Percentiles rank a stretch among this genome's conserved stretches.
These are phyloP conservation scores for Calypte anna DNA, from an alignment of 2,113 vertebrate species.

Conservation along the genomic window DNA sequence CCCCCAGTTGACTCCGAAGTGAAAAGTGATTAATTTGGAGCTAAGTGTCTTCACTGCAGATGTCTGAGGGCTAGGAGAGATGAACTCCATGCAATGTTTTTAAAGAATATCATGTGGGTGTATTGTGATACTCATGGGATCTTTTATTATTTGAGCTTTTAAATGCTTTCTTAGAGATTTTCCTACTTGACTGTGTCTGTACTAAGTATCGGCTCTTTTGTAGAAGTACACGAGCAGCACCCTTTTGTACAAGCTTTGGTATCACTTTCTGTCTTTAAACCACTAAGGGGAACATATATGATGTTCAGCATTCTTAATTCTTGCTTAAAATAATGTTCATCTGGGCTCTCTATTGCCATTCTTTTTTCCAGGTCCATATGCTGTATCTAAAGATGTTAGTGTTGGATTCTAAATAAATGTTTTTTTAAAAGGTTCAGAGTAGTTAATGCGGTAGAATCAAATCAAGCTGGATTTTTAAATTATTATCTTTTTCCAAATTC, in stretches of 20 bases:
- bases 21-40: not conserved
- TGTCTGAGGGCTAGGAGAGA: not conserved
- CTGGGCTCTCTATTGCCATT: not conserved
- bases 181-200: not conserved
- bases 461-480: not conserved
- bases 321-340: not conserved
- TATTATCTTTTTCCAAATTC: not conserved
- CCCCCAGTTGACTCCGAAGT: not conserved
- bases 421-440: not conserved
- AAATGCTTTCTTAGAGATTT: not conserved
- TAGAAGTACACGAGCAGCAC: not conserved
- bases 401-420: not conserved
- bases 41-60: not conserved
- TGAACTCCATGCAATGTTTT: not conserved
- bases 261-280: not conserved
- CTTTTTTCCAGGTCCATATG: not conserved
- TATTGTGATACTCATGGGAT: not conserved
- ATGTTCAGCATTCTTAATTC: not conserved
- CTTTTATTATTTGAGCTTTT: constrained; percentile 16
- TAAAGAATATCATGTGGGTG: not conserved
- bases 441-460: not conserved
- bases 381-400: not conserved
- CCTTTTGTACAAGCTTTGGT: not conserved
- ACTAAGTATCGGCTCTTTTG: not conserved
- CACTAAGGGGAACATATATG: not conserved